A percentile compares a stretch with the other conserved stretches of the same genome.
These are phyloP conservation scores for Danio aesculapii DNA, from an alignment of 2,797 vertebrate species.

Conservation along the genomic window DNA sequence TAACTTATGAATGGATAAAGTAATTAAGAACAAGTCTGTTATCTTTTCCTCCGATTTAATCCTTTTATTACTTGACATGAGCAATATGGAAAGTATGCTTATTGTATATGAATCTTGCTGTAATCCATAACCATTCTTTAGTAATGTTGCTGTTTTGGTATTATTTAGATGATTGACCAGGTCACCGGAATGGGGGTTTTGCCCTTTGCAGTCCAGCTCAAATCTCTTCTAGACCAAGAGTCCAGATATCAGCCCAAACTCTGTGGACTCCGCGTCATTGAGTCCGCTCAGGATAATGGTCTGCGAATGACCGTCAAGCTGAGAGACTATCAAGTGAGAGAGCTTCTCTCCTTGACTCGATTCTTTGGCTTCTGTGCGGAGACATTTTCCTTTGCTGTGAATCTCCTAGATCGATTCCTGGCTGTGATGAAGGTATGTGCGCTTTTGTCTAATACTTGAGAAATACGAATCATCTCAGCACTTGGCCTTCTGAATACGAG, in stretches of 20 bases:
- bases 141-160: background rate
- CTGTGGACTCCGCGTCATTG: slow-evolving; percentile 88
- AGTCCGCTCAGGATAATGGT: slow-evolving; percentile 89
- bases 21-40: no score
- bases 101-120: no score
- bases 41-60: no score
- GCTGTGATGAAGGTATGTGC: slow-evolving; percentile 91
- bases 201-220: slow-evolving; percentile 84
- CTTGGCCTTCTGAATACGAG: no score
- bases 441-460: background rate
- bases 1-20: no score
- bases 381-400: slow-evolving; percentile 92
- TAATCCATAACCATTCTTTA: background rate
- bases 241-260: slow-evolving; percentile 88
- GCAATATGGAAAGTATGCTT: no score
- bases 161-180: slow-evolving; percentile 89
- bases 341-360: slow-evolving; percentile 92
- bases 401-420: slow-evolving; percentile 92
- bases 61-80: no score
- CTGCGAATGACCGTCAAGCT: slow-evolving; percentile 90
- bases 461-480: background rate
- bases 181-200: slow-evolving; percentile 72
- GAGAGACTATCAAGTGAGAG: slow-evolving; percentile 92
- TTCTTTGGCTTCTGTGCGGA: slow-evolving; percentile 94
- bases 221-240: slow-evolving; percentile 86